Evolutionary conservation across 1,140 invertebrate species (phyloP), one percentile per base, ranked within the genome.

Genomic region (Vollenhovia emeryi): DNA sequence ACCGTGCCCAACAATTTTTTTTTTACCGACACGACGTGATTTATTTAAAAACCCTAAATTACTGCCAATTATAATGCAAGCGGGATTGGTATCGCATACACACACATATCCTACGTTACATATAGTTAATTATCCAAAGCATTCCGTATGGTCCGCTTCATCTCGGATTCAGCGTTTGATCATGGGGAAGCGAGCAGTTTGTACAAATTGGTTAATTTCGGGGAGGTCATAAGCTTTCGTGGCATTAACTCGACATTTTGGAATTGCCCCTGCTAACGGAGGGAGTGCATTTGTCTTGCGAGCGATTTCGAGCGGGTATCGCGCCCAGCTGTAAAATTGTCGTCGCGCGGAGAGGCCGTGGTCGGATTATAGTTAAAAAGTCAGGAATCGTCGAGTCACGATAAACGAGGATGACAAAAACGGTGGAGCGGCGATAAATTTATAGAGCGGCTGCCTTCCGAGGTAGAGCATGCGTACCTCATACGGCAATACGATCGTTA

Each of bases 401-500:
- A 92, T 92, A 92, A 92, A 93, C 87, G 90, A 88, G 84, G 87
- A 89, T 93, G 92, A 92, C 91, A 92, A 93, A 93, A 92, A 92
- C 92, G 90, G 91, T 87, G 85, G 89, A 88, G 87, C 43, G 66
- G 83, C 86, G 69, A 91, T 92, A 90, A 93, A 93, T 93, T 93
- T 93, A 93, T 92, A 93, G 91, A 93, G 87, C 89, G 76, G 85
- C 84, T 87, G 85, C 69, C 79, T 87, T 91, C 33, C 13, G 33
- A 40, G 18, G 30, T 36, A n/a, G n/a, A 64, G 60, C 87, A 89
- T 87, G 90, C 87, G 86, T 90, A 88, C 87, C 89, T 92, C 90
- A 90, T 92, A 93, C 88, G 83, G 86, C 87, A 66, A n/a, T n/a
- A 87, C 68, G 87, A 85, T 92, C 88, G 88, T 92, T 92, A 92